Conservation (phyloP, 30 jellyfish, hydroid and myxozoan species). For the Turritopsis rubra region DNA sequence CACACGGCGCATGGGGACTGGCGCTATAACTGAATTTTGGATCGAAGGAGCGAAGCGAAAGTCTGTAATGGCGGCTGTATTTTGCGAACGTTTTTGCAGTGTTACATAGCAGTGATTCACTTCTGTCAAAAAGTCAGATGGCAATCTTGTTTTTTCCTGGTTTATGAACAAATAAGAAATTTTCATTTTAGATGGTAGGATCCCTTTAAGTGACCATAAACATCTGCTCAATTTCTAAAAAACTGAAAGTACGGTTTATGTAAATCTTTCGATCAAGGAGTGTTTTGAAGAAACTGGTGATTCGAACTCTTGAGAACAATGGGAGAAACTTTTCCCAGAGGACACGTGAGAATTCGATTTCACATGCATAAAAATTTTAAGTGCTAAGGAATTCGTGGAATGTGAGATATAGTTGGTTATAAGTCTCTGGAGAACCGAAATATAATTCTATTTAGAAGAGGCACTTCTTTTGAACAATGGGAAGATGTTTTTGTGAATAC, state of each 20-base stretch:
- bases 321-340: background rate
- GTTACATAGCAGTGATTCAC: background rate
- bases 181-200: too few species aligned
- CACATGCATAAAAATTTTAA: background rate
- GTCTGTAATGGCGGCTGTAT: too few species aligned
- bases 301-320: background rate
- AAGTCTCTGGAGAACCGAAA: background rate
- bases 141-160: too few species aligned
- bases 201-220: too few species aligned
- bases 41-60: too few species aligned
- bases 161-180: too few species aligned
- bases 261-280: too few species aligned
- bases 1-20: too few species aligned
- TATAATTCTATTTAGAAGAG: background rate
- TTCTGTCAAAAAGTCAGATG: too few species aligned
- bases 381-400: background rate
- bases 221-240: background rate
- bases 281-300: too few species aligned
- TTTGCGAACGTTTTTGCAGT: background rate
- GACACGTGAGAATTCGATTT: background rate
- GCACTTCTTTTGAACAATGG: background rate
- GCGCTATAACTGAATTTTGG: too few species aligned
- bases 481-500: background rate
- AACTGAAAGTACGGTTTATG: too few species aligned
- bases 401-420: background rate